Base-by-base conservation (phyloP, 2,113 vertebrate species). In the Gobiocypris rarus region DNA sequence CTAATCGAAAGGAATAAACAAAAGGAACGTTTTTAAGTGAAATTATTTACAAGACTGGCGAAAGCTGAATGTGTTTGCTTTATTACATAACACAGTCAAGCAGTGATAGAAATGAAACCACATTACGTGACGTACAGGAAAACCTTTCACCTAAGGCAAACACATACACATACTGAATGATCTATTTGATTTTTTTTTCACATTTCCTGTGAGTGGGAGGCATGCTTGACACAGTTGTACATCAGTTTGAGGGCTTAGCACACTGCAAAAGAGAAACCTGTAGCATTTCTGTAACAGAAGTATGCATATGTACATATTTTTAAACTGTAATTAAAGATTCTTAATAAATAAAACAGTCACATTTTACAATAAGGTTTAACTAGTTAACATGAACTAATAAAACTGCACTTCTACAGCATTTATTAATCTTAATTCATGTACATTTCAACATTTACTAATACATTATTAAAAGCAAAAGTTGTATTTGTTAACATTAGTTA, bases 1-100 rank as follows among this genome's bases (percentile, higher is more conserved):
- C 98, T 99, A 48, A 85, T 43, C 75, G 73, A 61, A 88, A 41
- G 3, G 50, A 34, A 87, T 34, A 22, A 22, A 54, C 9, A 9
- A 22, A 54, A 22, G 17, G 52, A 54, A 54, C 1, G 0, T 54
- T 22, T 54, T 3, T 50, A 50, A 54, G 19, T 22, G 9, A 3
- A 22, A 22, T 22, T 8, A 22, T 14, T 5, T 31, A 26, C 15
- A 43, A 48, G 1, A 22, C 3, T 9, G 6, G 48, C 0, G 1
- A 52, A 52, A 75, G 19, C 45, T 52, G 26, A 14, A 31, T 14
- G 22, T 79, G n/a, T 80, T 50, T 28, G 17, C 24, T 4, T 26
- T 8, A 77, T 59, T 77, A 3, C 38, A 59, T 38, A 67, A 80
- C 31, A 28, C 74, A 84, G 48, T 59, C 61, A 69, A 52, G 1